phyloP scores from a whole-genome alignment of 2,113 vertebrate genomes.

The Taurulus bubalis region DNA sequence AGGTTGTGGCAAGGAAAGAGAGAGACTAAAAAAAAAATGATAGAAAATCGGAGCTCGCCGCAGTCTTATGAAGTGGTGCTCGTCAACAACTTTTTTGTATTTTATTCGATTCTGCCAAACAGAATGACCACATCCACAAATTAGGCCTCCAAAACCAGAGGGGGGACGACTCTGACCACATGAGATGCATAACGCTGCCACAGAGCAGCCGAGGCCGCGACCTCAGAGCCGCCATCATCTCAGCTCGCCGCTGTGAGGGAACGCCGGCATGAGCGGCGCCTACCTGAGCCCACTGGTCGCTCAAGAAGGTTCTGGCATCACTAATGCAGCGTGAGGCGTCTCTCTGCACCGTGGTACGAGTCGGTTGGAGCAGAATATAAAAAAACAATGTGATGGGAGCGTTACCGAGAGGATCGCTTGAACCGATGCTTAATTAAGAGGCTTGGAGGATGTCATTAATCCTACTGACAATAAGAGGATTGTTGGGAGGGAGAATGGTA shows the following conservation, averaged over 20 bases:
- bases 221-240: constrained; percentile 20
- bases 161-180: constrained; percentile 6
- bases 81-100: not conserved
- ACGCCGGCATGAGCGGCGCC: constrained; percentile 26
- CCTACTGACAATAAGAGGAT: constrained; percentile 31
- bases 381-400: constrained; percentile 1
- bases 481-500: constrained; percentile 23
- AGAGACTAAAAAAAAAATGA: too few relatives aligned
- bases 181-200: too few relatives aligned
- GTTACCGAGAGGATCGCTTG: not conserved
- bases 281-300: constrained; percentile 7
- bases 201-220: constrained; percentile 23
- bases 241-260: constrained; percentile 26
- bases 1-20: not conserved
- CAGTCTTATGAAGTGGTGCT: not conserved
- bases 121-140: not conserved
- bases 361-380: not conserved
- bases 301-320: constrained; percentile 8
- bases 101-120: not conserved
- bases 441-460: constrained; percentile 48
- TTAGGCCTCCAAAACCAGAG: not conserved
- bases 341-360: not conserved
- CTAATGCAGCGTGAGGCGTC: not conserved
- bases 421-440: constrained; percentile 16
- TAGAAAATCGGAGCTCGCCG: too few relatives aligned